A percentile compares a stretch with the other conserved stretches of the same genome.
Conservation (phyloP, 2,797 vertebrate species). For the Serranus cabrilla region DNA sequence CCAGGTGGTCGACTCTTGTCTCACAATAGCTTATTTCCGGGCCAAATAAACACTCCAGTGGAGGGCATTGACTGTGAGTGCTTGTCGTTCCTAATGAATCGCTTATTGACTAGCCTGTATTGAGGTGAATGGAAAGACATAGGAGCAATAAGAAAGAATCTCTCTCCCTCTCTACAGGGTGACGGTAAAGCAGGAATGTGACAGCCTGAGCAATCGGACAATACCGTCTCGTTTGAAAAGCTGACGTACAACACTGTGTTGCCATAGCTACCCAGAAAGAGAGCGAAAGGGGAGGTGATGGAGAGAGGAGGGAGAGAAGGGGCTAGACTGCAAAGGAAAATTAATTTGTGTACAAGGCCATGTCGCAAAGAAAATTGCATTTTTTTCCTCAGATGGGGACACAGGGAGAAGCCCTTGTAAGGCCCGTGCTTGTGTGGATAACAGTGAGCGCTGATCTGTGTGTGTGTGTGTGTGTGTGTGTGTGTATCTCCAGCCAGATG, state of each 20-base stretch:
- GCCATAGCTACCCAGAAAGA: conserved; percentile 82
- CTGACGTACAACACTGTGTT: conserved; percentile 82
- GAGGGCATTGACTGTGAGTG: conserved; percentile 63
- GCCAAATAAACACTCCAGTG: conserved; percentile 63
- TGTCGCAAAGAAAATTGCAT: conserved; percentile 72
- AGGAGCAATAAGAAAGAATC: conserved; percentile 27
- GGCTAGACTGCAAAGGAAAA: conserved; percentile 72
- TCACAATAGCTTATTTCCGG: conserved; percentile 75
- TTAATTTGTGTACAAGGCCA: conserved; percentile 81
- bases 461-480: conserved; percentile 6
- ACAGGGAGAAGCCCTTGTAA: conserved; percentile 32
- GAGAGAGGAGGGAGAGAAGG: conserved; percentile 50
- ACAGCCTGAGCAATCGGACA: conserved; percentile 71
- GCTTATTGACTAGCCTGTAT: conserved; percentile 61
- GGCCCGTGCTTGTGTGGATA: conserved; percentile 18
- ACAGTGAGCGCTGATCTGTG: conserved; percentile 12
- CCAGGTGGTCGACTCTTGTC: conserved; percentile 73
- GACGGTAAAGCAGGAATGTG: conserved; percentile 66
- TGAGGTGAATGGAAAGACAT: conserved; percentile 60
- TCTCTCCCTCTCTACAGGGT: conserved; percentile 34
- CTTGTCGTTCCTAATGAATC: conserved; percentile 72
- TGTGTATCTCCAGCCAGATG: conserved; percentile 35
- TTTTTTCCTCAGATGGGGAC: conserved; percentile 62
- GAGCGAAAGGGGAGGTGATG: conserved; percentile 54
- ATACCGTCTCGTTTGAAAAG: conserved; percentile 77